A percentile compares a stretch with the other conserved stretches of the same genome.
Conservation (phyloP, 2,113 vertebrate species). For the Chloropsis cyanopogon region DNA sequence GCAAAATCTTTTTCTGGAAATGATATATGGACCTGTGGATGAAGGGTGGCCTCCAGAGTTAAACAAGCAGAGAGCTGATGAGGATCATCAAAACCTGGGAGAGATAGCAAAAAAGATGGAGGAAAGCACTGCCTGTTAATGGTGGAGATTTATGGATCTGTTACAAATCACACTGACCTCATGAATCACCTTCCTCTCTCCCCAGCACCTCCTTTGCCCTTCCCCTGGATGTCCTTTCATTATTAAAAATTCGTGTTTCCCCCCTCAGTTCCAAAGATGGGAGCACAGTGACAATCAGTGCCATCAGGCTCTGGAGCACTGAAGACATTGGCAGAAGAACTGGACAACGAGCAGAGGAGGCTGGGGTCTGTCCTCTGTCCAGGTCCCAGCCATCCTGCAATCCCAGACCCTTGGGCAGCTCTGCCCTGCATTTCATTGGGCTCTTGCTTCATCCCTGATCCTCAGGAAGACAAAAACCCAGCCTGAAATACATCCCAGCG, state of each 20-base stretch:
- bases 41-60: not conserved
- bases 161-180: not conserved
- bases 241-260: conserved; percentile 8
- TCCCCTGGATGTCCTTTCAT: not conserved
- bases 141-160: conserved; percentile 1
- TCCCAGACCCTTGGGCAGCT: not conserved
- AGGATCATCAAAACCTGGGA: not conserved
- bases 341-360: not conserved
- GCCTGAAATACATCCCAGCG: not conserved
- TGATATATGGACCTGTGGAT: not conserved
- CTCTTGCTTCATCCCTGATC: not conserved
- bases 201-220: not conserved
- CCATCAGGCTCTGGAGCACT: not conserved
- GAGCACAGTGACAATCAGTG: not conserved
- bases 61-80: not conserved
- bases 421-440: not conserved
- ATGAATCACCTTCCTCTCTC: not conserved
- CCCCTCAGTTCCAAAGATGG: not conserved
- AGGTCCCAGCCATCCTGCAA: not conserved
- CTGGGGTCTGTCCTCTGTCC: not conserved
- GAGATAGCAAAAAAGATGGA: not conserved
- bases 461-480: not conserved
- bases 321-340: not conserved
- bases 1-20: not conserved
- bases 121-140: not conserved